Evolutionary conservation across 1,140 invertebrate species (phyloP).

Genomic region (Philotrypesis tridentata): DNA sequence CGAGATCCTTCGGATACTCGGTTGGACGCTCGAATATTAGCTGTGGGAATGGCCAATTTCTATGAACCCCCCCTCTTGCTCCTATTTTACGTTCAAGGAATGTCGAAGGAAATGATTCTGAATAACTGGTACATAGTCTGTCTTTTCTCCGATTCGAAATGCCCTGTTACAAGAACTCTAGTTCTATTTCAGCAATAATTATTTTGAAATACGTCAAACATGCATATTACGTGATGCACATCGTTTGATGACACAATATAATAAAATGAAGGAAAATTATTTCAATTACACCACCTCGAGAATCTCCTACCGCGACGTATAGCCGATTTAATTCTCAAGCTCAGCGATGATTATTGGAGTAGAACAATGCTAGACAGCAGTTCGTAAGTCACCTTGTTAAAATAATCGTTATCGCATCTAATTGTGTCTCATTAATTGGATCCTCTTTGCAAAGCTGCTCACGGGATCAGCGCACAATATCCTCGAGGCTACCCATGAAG

Average conservation of each 20-base stretch:
- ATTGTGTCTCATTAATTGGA: conserved; percentile 12
- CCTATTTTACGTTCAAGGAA: background rate
- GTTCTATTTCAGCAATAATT: too few species aligned
- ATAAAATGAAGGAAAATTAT: too few species aligned
- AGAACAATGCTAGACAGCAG: background rate
- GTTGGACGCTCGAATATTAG: background rate
- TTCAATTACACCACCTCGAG: too few species aligned
- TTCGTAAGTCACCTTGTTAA: background rate
- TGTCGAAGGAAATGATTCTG: background rate
- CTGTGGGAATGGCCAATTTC: background rate
- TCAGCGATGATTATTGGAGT: background rate
- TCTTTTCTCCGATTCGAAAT: too few species aligned
- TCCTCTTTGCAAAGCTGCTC: background rate
- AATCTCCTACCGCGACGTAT: too few species aligned
- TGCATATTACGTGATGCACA: too few species aligned
- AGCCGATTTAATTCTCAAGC: too few species aligned
- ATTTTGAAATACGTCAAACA: too few species aligned
- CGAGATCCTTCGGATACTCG: background rate
- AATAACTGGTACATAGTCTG: background rate
- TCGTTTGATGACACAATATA: too few species aligned
- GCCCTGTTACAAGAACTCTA: too few species aligned
- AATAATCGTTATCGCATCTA: background rate
- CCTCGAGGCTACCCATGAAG: background rate
- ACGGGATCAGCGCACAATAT: background rate
- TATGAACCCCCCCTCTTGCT: background rate